A percentile compares a stretch with the other conserved stretches of the same genome.
Conservation (phyloP, 2,888 invertebrate species). For the Coleophora deauratella region DNA sequence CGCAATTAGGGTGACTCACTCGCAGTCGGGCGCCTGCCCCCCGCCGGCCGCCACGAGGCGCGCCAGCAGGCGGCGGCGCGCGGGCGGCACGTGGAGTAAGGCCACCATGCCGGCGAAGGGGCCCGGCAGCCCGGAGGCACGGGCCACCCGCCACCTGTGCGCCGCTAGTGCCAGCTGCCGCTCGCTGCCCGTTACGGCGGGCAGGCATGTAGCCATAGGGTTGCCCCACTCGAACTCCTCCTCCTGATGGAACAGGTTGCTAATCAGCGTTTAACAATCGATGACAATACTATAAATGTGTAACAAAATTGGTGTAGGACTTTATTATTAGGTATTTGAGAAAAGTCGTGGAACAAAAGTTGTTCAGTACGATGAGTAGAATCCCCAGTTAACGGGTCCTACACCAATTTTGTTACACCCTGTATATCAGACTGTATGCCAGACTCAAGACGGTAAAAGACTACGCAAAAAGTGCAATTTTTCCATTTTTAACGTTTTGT, state of each 20-base stretch:
- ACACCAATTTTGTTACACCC: too few relatives aligned
- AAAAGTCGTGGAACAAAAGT: too few relatives aligned
- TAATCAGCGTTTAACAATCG: too few relatives aligned
- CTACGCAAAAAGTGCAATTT: too few relatives aligned
- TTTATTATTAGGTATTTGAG: too few relatives aligned
- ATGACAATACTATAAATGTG: too few relatives aligned
- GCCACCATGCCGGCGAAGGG: constrained; percentile 70
- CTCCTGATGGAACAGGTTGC: constrained; percentile 70
- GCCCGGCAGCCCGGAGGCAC: constrained; percentile 56
- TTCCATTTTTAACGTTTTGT: too few relatives aligned
- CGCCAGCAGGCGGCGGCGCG: constrained; percentile 75
- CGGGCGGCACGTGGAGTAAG: constrained; percentile 74
- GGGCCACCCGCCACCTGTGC: constrained; percentile 79
- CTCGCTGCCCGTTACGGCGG: constrained; percentile 57
- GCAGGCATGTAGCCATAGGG: constrained; percentile 72
- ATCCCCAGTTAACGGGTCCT: too few relatives aligned
- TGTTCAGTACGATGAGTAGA: too few relatives aligned
- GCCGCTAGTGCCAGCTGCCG: constrained; percentile 74
- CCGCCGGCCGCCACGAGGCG: constrained; percentile 86
- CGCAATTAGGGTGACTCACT: constrained; percentile 44
- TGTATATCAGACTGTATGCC: too few relatives aligned
- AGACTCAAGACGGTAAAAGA: too few relatives aligned
- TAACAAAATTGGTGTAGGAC: too few relatives aligned
- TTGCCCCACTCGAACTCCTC: constrained; percentile 91
- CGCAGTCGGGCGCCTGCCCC: constrained; percentile 77